phyloP scores from a whole-genome alignment of 2,113 vertebrate species.

The Carassius carassius region DNA sequence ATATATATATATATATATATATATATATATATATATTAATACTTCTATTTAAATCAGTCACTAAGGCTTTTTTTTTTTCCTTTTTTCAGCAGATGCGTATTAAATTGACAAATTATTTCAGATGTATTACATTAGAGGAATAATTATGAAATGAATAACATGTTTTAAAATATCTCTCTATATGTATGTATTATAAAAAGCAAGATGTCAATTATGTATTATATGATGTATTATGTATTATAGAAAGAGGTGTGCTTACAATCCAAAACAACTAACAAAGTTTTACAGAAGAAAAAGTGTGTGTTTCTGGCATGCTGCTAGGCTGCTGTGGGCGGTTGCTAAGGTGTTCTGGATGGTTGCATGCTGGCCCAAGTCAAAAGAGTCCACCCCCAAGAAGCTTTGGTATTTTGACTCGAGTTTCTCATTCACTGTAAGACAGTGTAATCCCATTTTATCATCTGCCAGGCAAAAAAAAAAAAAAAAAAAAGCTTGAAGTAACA shows the following conservation, averaged over 20 bases:
- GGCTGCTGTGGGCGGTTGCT: constrained; percentile 5
- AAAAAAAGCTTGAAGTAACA: not conserved
- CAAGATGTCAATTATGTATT: not conserved
- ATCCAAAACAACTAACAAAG: not conserved
- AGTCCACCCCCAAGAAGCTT: constrained; percentile 14
- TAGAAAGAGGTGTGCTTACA: not conserved
- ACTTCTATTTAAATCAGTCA: not conserved
- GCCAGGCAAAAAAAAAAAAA: not conserved
- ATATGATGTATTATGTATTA: constrained; percentile 13
- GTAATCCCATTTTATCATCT: not conserved
- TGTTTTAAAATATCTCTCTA: not conserved
- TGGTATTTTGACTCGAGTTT: not conserved
- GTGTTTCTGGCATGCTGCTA: not conserved
- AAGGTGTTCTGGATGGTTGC: not conserved
- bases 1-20: too few species aligned
- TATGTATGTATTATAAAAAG: not conserved
- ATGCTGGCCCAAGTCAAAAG: constrained; percentile 24
- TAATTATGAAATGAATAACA: not conserved
- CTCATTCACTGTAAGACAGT: not conserved
- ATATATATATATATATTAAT: too few species aligned
- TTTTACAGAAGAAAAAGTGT: not conserved
- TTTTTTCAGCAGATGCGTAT: not conserved
- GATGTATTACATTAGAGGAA: not conserved
- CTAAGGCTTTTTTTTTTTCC: not conserved
- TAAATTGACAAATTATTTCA: not conserved